Evolutionary conservation across 2,113 vertebrate genomes (phyloP).

Genomic region (Monopterus albus): DNA sequence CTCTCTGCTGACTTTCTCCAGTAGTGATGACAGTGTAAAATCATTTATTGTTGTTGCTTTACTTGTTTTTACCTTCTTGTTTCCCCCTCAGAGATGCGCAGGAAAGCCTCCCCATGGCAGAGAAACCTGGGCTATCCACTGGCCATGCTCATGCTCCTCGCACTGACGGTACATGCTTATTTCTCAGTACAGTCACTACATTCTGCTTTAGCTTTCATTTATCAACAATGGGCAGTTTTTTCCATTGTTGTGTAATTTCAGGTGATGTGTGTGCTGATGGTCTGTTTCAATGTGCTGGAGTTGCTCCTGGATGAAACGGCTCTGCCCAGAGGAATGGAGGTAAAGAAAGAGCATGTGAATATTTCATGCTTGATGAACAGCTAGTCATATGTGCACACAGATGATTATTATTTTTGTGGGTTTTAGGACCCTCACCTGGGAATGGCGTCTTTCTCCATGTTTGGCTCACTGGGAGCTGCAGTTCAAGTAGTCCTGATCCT

Average conservation of each 20-base stretch:
- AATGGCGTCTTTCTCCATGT: slow-evolving; percentile 94
- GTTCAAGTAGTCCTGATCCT: slow-evolving; percentile 96
- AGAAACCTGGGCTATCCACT: slow-evolving; percentile 95
- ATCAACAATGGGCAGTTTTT: neutral
- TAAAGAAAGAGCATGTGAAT: slow-evolving; percentile 46
- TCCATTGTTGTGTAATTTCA: slow-evolving; percentile 54
- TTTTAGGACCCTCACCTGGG: slow-evolving; percentile 89
- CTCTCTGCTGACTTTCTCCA: neutral
- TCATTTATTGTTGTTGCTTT: slow-evolving; percentile 1
- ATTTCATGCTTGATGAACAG: neutral
- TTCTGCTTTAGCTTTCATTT: neutral
- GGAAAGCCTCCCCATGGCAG: slow-evolving; percentile 93
- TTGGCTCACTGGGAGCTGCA: slow-evolving; percentile 92
- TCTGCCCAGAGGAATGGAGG: slow-evolving; percentile 95
- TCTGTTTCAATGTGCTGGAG: slow-evolving; percentile 94
- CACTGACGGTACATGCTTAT: slow-evolving; percentile 84
- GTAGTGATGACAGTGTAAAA: neutral
- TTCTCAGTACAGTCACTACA: neutral
- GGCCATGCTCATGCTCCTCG: slow-evolving; percentile 91
- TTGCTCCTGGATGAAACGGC: slow-evolving; percentile 93
- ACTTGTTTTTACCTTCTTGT: neutral
- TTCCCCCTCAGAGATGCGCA: slow-evolving; percentile 85
- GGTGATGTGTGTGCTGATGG: slow-evolving; percentile 93
- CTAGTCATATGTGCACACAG: neutral
- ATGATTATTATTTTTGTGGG: neutral